These are phyloP conservation scores for Cremastinae sp. DNA, from an alignment of 2,888 invertebrate species.

Conservation along the genomic window DNA sequence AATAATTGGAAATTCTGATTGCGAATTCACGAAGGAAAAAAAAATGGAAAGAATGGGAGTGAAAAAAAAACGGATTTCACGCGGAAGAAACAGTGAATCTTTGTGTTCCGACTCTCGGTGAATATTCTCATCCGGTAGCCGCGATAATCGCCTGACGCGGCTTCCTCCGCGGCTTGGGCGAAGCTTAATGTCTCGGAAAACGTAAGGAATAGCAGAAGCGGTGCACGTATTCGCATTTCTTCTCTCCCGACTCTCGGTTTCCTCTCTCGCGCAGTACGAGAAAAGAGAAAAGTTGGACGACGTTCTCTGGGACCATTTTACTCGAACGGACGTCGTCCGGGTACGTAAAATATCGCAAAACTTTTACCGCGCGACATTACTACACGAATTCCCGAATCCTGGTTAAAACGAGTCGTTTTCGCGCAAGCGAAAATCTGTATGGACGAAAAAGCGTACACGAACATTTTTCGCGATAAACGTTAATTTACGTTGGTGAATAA, in stretches of 20 bases:
- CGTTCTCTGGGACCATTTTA: slow-evolving; percentile 36
- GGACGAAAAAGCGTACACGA: too few species aligned
- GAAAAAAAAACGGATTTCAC: background rate
- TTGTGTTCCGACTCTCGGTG: slow-evolving; percentile 31
- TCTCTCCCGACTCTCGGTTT: background rate
- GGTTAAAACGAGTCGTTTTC: slow-evolving; percentile 1
- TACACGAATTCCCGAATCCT: slow-evolving; percentile 50
- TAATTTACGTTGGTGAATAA: background rate
- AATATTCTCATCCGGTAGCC: background rate
- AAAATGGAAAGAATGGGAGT: background rate
- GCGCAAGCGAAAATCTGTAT: too few species aligned
- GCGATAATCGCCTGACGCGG: slow-evolving; percentile 46
- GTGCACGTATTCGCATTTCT: slow-evolving; percentile 30
- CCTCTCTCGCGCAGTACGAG: background rate
- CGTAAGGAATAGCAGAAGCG: slow-evolving; percentile 47
- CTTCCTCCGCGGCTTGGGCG: slow-evolving; percentile 30
- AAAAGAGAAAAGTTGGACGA: background rate
- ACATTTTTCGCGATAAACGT: background rate
- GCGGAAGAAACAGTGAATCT: slow-evolving; percentile 10
- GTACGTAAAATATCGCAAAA: slow-evolving; percentile 59
- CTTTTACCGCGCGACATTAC: slow-evolving; percentile 53
- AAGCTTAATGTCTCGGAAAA: slow-evolving; percentile 54
- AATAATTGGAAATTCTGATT: too few species aligned
- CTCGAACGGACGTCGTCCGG: slow-evolving; percentile 40
- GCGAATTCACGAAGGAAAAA: background rate